Conservation (phyloP, 2,888 invertebrate species). For the Cataglyphis albicans region DNA sequence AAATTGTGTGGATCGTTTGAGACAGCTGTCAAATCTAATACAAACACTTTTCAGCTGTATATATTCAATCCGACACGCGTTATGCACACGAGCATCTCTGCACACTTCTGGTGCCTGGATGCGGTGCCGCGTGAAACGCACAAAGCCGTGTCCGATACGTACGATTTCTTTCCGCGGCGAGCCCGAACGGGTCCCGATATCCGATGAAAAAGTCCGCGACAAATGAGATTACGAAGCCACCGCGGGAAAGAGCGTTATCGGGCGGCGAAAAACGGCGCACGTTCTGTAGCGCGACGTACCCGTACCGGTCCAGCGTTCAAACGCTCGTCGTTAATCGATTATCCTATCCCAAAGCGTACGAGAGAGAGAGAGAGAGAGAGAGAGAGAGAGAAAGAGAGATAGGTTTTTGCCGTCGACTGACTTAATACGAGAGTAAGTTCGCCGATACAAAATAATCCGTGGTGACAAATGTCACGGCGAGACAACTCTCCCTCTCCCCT, state of each 20-base stretch:
- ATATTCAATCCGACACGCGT: conserved; percentile 30
- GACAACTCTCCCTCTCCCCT: background rate
- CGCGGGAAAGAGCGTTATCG: conserved; percentile 63
- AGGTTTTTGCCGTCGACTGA: conserved; percentile 8
- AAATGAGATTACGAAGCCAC: conserved; percentile 72
- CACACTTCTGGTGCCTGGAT: conserved; percentile 33
- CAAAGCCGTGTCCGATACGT: conserved; percentile 55
- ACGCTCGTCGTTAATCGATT: conserved; percentile 69
- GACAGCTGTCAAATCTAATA: no score
- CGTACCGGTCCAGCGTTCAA: conserved; percentile 55
- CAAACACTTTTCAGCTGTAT: no score
- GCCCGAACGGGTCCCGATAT: conserved; percentile 23
- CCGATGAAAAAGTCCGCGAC: conserved; percentile 61
- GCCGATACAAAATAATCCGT: conserved; percentile 54
- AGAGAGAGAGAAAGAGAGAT: background rate
- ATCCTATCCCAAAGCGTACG: conserved; percentile 39
- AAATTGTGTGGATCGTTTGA: no score
- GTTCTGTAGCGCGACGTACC: conserved; percentile 45
- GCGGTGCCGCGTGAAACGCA: conserved; percentile 61
- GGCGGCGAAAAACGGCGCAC: conserved; percentile 60
- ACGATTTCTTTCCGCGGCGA: conserved; percentile 46
- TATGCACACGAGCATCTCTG: background rate
- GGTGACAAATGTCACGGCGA: conserved; percentile 50
- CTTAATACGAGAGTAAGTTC: conserved; percentile 39
- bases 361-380: background rate